Evolutionary conservation across 2,888 invertebrate species (phyloP).

Genomic region (Yponomeuta plumbellus): DNA sequence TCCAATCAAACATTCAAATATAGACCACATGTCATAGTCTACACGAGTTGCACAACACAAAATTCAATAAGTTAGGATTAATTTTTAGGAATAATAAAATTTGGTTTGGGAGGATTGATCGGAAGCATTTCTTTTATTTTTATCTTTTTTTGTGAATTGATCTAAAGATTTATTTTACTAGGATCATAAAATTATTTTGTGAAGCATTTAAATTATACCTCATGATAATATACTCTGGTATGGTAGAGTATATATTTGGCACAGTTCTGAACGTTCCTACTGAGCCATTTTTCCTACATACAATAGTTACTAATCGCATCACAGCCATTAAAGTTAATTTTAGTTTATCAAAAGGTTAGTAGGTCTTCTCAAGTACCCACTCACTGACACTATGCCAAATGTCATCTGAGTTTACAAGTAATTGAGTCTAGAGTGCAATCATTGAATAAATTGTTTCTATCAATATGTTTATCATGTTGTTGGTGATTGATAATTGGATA

Average conservation of each 20-base stretch:
- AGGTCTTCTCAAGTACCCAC: conserved; percentile 25
- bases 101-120: too few species aligned
- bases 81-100: too few species aligned
- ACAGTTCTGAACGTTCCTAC: not conserved
- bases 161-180: too few species aligned
- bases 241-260: not conserved
- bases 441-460: not conserved
- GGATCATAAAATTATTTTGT: too few species aligned
- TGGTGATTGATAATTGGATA: not conserved
- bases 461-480: not conserved
- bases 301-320: not conserved
- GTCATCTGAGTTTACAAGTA: conserved; percentile 18
- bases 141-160: too few species aligned
- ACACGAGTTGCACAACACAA: too few species aligned
- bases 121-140: too few species aligned
- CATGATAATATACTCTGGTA: too few species aligned
- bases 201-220: too few species aligned
- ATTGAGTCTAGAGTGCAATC: conserved; percentile 3
- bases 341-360: conserved; percentile 31
- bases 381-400: conserved; percentile 30
- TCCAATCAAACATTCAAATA: too few species aligned
- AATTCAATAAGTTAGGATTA: too few species aligned
- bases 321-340: conserved; percentile 18
- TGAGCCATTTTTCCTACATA: not conserved
- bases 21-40: too few species aligned